Conservation (phyloP, 2,888 invertebrate genomes). For the Acleris literana region DNA sequence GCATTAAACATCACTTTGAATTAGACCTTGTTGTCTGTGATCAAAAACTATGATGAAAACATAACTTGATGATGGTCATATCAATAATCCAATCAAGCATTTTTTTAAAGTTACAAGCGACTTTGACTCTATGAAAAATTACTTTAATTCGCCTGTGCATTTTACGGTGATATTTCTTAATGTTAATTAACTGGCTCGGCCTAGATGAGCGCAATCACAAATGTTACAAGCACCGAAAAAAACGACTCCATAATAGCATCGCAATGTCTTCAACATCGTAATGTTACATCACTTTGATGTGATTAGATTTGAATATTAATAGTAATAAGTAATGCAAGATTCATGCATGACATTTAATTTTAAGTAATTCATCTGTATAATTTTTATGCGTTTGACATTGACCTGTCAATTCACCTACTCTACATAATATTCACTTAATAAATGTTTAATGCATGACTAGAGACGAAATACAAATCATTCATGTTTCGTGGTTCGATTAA, state of each 20-base stretch:
- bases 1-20: no score
- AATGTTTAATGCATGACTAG: no score
- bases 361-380: not conserved
- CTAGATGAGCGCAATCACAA: constrained; percentile 28
- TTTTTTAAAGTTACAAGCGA: not conserved
- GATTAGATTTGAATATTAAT: not conserved
- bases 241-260: constrained; percentile 24
- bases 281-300: constrained; percentile 16
- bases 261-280: constrained; percentile 23
- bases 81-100: not conserved
- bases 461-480: no score
- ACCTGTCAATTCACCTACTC: constrained; percentile 1
- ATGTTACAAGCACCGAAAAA: constrained; percentile 33
- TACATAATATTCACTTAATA: not conserved
- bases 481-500: no score
- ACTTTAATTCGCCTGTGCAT: not conserved
- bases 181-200: constrained; percentile 20
- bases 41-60: no score
- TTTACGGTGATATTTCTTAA: constrained; percentile 21
- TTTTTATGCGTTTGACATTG: not conserved
- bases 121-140: not conserved
- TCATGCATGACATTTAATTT: not conserved
- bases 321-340: not conserved
- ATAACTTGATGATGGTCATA: no score
- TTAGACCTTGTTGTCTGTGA: no score